Evolutionary conservation across 2,888 invertebrate genomes (phyloP).

Genomic region (Stramonita haemastoma): DNA sequence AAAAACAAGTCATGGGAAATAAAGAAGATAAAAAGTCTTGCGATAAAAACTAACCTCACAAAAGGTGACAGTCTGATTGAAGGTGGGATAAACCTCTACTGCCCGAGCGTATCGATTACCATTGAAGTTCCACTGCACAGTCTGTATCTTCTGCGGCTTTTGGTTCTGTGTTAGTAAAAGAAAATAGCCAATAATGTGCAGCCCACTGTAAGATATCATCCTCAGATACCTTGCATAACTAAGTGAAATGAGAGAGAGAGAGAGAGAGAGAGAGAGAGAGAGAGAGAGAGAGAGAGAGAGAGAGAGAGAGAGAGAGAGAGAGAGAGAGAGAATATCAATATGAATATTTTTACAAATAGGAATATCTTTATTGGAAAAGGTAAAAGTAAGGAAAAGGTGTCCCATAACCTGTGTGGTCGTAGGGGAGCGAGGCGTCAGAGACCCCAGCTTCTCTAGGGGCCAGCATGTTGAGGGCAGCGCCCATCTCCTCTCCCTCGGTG

Average conservation of each 20-base stretch:
- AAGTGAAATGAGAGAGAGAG: not conserved
- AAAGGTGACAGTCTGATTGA: constrained; percentile 69
- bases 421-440: too few relatives aligned
- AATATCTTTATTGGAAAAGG: too few relatives aligned
- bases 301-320: not conserved
- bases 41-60: constrained; percentile 60
- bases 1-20: not conserved
- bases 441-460: too few relatives aligned
- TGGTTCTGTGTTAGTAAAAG: not conserved
- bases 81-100: constrained; percentile 60
- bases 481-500: too few relatives aligned
- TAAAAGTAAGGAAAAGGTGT: too few relatives aligned
- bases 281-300: not conserved
- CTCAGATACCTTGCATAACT: too few relatives aligned
- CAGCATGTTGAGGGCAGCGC: too few relatives aligned
- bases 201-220: too few relatives aligned
- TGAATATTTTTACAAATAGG: too few relatives aligned
- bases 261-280: not conserved
- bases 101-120: constrained; percentile 59
- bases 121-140: constrained; percentile 61
- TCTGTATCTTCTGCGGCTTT: constrained; percentile 59
- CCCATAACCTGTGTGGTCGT: too few relatives aligned
- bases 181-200: too few relatives aligned
- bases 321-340: not conserved
- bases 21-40: not conserved